phyloP scores from a whole-genome alignment of 2,888 invertebrate species.

The Sarcophaga rosellei region DNA sequence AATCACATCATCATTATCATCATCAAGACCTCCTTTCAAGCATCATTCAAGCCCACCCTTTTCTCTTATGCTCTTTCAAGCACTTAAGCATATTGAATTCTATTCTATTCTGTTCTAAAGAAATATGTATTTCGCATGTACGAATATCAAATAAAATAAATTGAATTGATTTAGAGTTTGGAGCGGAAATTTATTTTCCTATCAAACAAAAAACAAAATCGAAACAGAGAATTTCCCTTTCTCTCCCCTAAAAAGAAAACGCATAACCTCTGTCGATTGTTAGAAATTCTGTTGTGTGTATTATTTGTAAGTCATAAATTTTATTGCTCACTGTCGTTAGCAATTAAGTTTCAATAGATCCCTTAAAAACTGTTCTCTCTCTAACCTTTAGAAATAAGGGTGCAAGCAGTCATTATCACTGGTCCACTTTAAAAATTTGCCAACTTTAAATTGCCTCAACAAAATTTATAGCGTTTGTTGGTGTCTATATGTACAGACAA shows the following conservation, averaged over 20 bases:
- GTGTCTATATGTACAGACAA: background rate
- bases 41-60: constrained; percentile 29
- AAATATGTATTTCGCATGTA: background rate
- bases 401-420: background rate
- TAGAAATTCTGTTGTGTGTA: constrained; percentile 61
- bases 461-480: constrained; percentile 53
- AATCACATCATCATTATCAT: constrained; percentile 59
- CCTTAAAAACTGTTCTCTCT: constrained; percentile 28
- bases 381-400: constrained; percentile 9
- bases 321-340: constrained; percentile 79
- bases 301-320: constrained; percentile 81
- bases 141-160: constrained; percentile 46
- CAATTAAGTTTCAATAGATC: constrained; percentile 77
- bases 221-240: constrained; percentile 49
- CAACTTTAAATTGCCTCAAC: constrained; percentile 25
- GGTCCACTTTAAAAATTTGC: too few species aligned
- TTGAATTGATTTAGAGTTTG: constrained; percentile 64
- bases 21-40: constrained; percentile 46
- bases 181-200: constrained; percentile 60
- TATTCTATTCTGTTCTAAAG: constrained; percentile 1
- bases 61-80: constrained; percentile 2
- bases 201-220: background rate
- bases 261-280: constrained; percentile 1
- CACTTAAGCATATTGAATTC: constrained; percentile 18
- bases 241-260: constrained; percentile 49